Base-by-base conservation (phyloP, 2,888 invertebrate species). In the Andrena chrysosceles region DNA sequence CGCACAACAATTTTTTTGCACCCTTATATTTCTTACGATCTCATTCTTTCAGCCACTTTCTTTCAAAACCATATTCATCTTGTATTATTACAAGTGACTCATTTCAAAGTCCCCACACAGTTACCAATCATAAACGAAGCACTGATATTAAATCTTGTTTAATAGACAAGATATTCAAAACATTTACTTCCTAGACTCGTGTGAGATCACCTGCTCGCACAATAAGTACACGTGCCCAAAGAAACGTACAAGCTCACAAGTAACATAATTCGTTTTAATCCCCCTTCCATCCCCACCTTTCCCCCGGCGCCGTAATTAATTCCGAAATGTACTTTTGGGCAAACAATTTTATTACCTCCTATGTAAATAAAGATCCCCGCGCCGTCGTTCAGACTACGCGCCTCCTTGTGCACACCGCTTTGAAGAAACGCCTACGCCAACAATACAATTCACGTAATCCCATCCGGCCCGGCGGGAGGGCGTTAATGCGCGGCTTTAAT, bases 401-500 rank as follows among this genome's bases (percentile, higher is more conserved):
- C 33, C 35, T 31, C 23, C 26, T 56, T 16, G 68, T 26, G 23
- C 6, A 16, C 35, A 35, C 16, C 23, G 31, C 56, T 77, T 35
- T 33, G 59, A 49, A 66, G 33, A 54, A 31, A 42, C 23, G 52
- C 75, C 2, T 20, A 56, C 29, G 56, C 7, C 52, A 60, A 74
- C 72, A 73, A 64, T 73, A 42, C 63, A 49, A 74, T 78, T 54
- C 81, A 29, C 81, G 29, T 78, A 80, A 69, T 72, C 73, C 76
- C 69, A 81, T 77, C 69, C 62, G n/a, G 69, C 20, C 66, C 62
- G 23, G 69, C 20, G 68, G 70, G 78, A 77, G 74, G 70, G 85
- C 76, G 77, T 81, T 85, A 86, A 88, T 85, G 81, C 79, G 77
- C 77, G 62, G 63, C 77, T 81, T 88, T 88, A 88, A 88, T 88